Evolutionary conservation across 2,797 vertebrate genomes (phyloP), one percentile per base, ranked within the genome.

Genomic region (Neopelma chrysocephalum): DNA sequence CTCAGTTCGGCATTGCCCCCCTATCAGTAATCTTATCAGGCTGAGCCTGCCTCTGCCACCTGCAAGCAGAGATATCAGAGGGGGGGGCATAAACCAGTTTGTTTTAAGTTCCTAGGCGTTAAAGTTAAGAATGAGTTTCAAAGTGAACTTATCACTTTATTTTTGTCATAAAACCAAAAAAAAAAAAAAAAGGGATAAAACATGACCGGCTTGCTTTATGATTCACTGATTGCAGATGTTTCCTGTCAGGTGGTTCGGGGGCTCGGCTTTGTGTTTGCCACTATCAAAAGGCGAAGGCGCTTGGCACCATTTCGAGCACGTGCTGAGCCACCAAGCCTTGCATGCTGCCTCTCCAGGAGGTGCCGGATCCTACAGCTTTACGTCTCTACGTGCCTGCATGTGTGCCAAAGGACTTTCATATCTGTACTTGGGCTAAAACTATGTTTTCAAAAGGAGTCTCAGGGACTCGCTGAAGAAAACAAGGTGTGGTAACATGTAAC

Each of bases 1-100:
- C 89, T 96, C 65, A 54, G 47, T 53, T 54, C 66, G 0, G 4
- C 4, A 71, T 83, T 95, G 53, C 80, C 78, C 69, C 36, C 2
- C 1, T 96, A 96, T 96, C 96, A 94, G 84, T 54, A 92, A 85
- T 94, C 95, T 97, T 97, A 97, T 97, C 97, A 81, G 77, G 70
- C 71, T 84, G 83, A 96, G 93, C 96, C 95, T 96, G 94, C 88
- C 95, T 96, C 96, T 97, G 95, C 96, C 96, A 97, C 95, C 96
- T 97, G 96, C 94, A 95, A 97, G 95, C 62, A 81, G 42, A 81
- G 86, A 95, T 96, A 95, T 87, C 42, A 5, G 54, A 9, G 10
- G 6, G 14, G 8, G n/a, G 43, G 36, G 36, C 53, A 96, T 92
- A 97, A 96, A 91, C 57, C 83, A 93, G 42, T 96, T 96, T 96